These are phyloP conservation scores for Eristalis intricaria DNA, from an alignment of 2,888 invertebrate genomes.

Conservation along the genomic window DNA sequence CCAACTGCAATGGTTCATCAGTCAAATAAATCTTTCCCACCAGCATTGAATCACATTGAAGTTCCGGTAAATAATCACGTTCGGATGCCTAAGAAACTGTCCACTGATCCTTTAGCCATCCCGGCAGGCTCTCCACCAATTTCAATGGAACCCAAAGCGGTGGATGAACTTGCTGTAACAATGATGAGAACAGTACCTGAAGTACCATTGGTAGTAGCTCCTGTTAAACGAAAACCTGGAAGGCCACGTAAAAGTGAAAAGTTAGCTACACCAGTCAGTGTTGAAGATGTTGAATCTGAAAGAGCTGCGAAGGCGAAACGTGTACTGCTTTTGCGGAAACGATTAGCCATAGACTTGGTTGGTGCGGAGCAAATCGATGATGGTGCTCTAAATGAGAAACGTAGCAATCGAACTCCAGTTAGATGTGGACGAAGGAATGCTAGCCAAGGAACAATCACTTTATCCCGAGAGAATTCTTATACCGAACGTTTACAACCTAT, in stretches of 20 bases:
- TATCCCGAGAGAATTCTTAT: slow-evolving; percentile 35
- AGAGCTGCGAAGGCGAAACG: slow-evolving; percentile 76
- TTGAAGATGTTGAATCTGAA: slow-evolving; percentile 35
- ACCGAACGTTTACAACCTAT: slow-evolving; percentile 42
- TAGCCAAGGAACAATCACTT: slow-evolving; percentile 72
- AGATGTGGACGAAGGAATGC: slow-evolving; percentile 77
- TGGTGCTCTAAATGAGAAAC: slow-evolving; percentile 63
- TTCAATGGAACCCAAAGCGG: slow-evolving; percentile 50
- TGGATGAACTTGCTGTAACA: slow-evolving; percentile 36
- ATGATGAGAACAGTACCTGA: slow-evolving; percentile 75
- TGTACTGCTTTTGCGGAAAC: slow-evolving; percentile 78
- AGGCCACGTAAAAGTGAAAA: slow-evolving; percentile 79
- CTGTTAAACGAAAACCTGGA: slow-evolving; percentile 80
- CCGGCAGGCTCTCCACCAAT: slow-evolving; percentile 33
- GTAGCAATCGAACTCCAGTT: slow-evolving; percentile 75
- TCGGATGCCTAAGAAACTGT: slow-evolving; percentile 51
- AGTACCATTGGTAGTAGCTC: slow-evolving; percentile 65
- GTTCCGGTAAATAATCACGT: slow-evolving; percentile 58
- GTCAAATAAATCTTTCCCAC: slow-evolving; percentile 28
- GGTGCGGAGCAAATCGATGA: slow-evolving; percentile 74
- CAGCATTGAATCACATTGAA: slow-evolving; percentile 54
- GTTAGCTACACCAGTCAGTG: slow-evolving; percentile 33
- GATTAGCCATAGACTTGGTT: slow-evolving; percentile 79
- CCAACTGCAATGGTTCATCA: slow-evolving; percentile 16
- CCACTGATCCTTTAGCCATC: slow-evolving; percentile 60